These are phyloP conservation scores for Micromussa lordhowensis DNA, from an alignment of 92 coral and sea anemone species.

Conservation along the genomic window DNA sequence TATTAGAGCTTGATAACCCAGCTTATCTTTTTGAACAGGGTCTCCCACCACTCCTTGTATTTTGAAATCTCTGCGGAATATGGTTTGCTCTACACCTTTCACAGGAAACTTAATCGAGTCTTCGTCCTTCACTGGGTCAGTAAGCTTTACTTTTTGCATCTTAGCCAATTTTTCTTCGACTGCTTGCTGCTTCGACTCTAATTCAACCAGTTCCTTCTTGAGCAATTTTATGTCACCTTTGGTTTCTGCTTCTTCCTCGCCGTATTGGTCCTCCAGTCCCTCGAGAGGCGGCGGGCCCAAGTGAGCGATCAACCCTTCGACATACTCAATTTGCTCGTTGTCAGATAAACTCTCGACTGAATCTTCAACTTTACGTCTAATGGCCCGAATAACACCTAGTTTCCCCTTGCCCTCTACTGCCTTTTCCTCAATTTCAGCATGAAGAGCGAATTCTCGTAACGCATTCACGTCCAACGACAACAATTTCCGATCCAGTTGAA, in stretches of 20 bases:
- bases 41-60: conserved; percentile 70
- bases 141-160: background rate
- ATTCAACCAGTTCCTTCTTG: background rate
- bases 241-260: background rate
- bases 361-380: conserved; percentile 12
- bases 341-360: background rate
- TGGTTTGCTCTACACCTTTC: conserved; percentile 33
- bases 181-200: no score
- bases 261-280: background rate
- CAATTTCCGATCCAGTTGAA: background rate
- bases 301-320: conserved; percentile 12
- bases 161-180: no score
- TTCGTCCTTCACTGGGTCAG: background rate
- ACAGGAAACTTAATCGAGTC: conserved; percentile 39
- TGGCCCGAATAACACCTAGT: no score
- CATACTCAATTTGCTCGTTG: conserved; percentile 8
- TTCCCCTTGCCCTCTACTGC: conserved; percentile 36
- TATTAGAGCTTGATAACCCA: conserved; percentile 65
- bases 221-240: conserved; percentile 7
- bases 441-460: conserved; percentile 17
- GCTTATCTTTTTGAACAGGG: conserved; percentile 70
- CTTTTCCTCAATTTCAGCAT: conserved; percentile 10
- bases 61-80: conserved; percentile 59
- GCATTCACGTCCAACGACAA: conserved; percentile 16
- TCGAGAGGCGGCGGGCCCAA: background rate